Conservation (phyloP, 2,888 invertebrate genomes). For the Aelia acuminata region DNA sequence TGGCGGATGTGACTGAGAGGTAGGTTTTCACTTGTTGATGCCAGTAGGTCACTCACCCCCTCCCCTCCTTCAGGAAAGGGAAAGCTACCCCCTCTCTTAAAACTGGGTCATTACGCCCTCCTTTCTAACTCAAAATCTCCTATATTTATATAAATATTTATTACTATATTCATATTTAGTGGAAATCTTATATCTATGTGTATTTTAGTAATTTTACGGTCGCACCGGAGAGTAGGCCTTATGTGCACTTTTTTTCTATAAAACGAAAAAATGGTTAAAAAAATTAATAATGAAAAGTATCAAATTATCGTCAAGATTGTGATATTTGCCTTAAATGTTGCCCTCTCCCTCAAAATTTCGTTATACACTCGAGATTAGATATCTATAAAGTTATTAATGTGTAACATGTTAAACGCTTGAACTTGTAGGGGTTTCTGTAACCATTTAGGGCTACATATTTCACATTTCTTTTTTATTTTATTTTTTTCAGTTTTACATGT, state of each 20-base stretch:
- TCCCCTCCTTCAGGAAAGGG: conserved; percentile 39
- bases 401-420: conserved; percentile 32
- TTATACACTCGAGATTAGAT: conserved; percentile 30
- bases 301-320: conserved; percentile 54
- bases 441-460: neutral
- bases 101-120: conserved; percentile 50
- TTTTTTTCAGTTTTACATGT: conserved; percentile 25
- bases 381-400: conserved; percentile 24
- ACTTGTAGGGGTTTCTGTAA: conserved; percentile 39
- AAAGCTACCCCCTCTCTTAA: conserved; percentile 34
- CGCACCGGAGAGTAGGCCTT: conserved; percentile 22
- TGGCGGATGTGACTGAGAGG: conserved; percentile 51
- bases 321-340: conserved; percentile 53
- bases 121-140: neutral
- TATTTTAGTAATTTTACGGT: conserved; percentile 31
- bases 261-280: neutral
- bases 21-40: conserved; percentile 58
- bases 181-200: conserved; percentile 14
- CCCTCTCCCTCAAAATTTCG: conserved; percentile 43
- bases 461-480: conserved; percentile 32
- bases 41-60: conserved; percentile 55
- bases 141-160: conserved; percentile 29
- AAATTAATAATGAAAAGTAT: neutral
- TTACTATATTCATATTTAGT: conserved; percentile 13
- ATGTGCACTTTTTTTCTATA: conserved; percentile 20